These are phyloP conservation scores for Brachionus calyciflorus DNA, from an alignment of 1,140 invertebrate genomes.

Conservation along the genomic window DNA sequence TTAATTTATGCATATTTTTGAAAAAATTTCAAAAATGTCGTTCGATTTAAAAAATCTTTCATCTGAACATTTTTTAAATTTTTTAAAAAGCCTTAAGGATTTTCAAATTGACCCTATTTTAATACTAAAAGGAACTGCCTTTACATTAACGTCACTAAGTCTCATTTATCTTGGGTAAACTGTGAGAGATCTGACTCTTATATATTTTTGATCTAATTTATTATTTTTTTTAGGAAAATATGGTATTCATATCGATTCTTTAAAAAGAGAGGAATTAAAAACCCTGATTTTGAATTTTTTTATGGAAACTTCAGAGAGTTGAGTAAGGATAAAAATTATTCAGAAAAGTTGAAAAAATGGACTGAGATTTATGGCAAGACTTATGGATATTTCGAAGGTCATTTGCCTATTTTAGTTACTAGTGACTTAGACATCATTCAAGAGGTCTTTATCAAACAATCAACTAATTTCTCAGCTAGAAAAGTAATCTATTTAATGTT, in stretches of 20 bases:
- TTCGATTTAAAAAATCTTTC: neutral
- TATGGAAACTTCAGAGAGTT: constrained; percentile 34
- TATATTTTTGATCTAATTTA: neutral
- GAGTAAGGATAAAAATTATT: constrained; percentile 13
- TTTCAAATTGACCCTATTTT: neutral
- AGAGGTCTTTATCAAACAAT: constrained; percentile 61
- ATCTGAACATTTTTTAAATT: neutral
- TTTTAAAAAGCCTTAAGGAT: neutral
- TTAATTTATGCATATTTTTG: too few relatives aligned
- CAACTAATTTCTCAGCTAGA: constrained; percentile 60
- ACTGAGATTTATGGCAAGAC: constrained; percentile 57
- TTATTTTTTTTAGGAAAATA: constrained; percentile 3
- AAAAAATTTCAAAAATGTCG: neutral
- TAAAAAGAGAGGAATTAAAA: neutral
- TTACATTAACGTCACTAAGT: neutral
- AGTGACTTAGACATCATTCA: constrained; percentile 58
- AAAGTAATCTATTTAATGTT: constrained; percentile 51
- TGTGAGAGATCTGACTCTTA: neutral
- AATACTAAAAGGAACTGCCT: neutral
- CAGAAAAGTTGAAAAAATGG: constrained; percentile 52
- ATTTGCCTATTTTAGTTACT: constrained; percentile 58
- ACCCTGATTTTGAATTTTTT: constrained; percentile 12
- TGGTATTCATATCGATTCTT: constrained; percentile 31
- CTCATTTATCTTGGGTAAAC: neutral
- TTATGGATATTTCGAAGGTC: constrained; percentile 61